Percentiles rank a stretch among this genome's conserved stretches.
These are phyloP conservation scores for Limnephilus auricula DNA, from an alignment of 2,888 invertebrate species.

Conservation along the genomic window DNA sequence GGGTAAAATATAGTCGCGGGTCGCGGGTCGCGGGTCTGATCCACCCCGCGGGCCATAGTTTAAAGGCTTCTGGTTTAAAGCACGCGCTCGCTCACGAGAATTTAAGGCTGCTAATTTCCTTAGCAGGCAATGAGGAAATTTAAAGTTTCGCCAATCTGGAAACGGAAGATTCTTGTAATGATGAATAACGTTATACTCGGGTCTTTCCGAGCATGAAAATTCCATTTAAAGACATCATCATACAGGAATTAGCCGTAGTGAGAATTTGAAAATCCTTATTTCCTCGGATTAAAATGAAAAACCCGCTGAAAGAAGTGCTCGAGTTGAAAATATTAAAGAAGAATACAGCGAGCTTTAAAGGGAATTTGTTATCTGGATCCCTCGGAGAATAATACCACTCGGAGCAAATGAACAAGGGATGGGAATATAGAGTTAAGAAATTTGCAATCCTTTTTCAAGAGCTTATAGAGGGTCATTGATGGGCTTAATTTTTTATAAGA, in stretches of 20 bases:
- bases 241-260: not conserved
- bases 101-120: slow-evolving; percentile 21
- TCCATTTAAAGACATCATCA: not conserved
- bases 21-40: no score
- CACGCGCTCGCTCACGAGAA: not conserved
- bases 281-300: slow-evolving; percentile 2
- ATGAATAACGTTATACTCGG: slow-evolving; percentile 2
- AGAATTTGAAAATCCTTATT: not conserved
- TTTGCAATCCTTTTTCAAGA: not conserved
- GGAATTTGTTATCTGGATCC: not conserved
- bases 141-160: not conserved
- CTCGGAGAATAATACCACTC: not conserved
- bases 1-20: no score
- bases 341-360: not conserved
- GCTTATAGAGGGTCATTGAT: not conserved
- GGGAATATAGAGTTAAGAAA: not conserved
- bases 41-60: not conserved
- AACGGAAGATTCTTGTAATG: not conserved
- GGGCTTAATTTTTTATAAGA: not conserved
- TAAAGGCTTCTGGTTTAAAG: not conserved
- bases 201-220: not conserved
- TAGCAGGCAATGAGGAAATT: not conserved
- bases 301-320: not conserved
- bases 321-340: not conserved
- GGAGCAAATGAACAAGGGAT: not conserved